Evolutionary conservation across 2,797 vertebrate genomes (phyloP), one percentile per base, ranked within the genome.

Genomic region (Melopsittacus undulatus): DNA sequence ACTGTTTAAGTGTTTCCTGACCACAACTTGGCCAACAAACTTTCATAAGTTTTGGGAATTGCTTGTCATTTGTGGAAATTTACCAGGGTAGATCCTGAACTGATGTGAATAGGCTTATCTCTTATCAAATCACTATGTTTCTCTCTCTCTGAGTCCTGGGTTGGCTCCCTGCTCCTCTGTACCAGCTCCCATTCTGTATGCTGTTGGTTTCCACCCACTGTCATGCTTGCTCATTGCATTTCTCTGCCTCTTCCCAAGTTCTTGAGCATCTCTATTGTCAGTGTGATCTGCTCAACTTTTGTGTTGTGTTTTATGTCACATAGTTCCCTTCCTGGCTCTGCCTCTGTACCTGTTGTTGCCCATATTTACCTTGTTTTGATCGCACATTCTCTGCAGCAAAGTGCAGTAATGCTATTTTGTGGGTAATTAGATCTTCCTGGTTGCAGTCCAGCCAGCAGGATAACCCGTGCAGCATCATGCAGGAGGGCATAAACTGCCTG

Each of bases 401-500:
- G 66, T 7, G 2, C 29, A 67, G 13, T 23, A 76, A 51, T 78
- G 73, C 36, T 36, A 20, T 82, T 94, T 67, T 87, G 77, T 70
- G 54, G 80, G 3, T 77, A 90, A 92, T 87, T 82, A 83, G 57
- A 85, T 87, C 57, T 59, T 49, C n/a, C 64, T 82, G 70, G 61
- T 63, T 75, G 72, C 2, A 0, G 40, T 27, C 76, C 85, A 95
- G 76, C 34, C 69, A 46, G 66, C 2, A 4, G 85, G 82, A 77
- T 2, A 8, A 59, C 59, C 72, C 3, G 19, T 45, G 2, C 48
- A 0, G 2, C 5, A 4, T 13, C 2, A 0, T 0, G 0, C 82
- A 62, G 83, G 63, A 87, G 85, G 61, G 72, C 85, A 72, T 40
- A 83, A 86, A 64, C 73, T 70, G 77, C 43, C 52, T 4, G 7